These are phyloP conservation scores for Sebastes aleutianus DNA, from an alignment of 2,797 vertebrate genomes.

Conservation along the genomic window DNA sequence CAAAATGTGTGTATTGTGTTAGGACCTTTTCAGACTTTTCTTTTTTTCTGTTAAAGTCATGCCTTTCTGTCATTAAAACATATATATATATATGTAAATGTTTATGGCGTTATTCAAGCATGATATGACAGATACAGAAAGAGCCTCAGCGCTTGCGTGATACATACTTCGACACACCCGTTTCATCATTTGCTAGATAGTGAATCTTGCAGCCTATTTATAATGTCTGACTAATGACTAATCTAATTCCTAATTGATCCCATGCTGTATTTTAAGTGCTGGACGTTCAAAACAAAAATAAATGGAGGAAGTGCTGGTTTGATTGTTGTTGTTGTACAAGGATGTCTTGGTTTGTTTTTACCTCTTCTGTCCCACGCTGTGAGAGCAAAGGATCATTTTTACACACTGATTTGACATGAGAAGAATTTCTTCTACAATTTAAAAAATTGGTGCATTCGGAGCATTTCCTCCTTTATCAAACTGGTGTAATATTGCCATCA, in stretches of 20 bases:
- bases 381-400: not conserved
- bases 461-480: too few species aligned
- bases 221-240: not conserved
- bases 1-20: not conserved
- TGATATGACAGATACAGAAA: not conserved
- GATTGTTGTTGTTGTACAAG: not conserved
- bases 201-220: not conserved
- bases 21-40: not conserved
- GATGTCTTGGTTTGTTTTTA: too few species aligned
- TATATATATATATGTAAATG: not conserved
- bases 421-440: not conserved
- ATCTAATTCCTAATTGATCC: not conserved
- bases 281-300: not conserved
- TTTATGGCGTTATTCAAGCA: not conserved
- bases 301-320: not conserved
- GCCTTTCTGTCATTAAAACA: not conserved
- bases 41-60: not conserved
- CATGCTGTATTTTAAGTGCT: not conserved
- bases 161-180: not conserved
- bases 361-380: not conserved
- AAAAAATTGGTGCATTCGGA: too few species aligned
- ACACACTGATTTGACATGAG: not conserved
- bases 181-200: not conserved
- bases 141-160: not conserved
- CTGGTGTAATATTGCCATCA: too few species aligned